phyloP scores from a whole-genome alignment of 2,113 vertebrate species.

The Xenopus borealis region DNA sequence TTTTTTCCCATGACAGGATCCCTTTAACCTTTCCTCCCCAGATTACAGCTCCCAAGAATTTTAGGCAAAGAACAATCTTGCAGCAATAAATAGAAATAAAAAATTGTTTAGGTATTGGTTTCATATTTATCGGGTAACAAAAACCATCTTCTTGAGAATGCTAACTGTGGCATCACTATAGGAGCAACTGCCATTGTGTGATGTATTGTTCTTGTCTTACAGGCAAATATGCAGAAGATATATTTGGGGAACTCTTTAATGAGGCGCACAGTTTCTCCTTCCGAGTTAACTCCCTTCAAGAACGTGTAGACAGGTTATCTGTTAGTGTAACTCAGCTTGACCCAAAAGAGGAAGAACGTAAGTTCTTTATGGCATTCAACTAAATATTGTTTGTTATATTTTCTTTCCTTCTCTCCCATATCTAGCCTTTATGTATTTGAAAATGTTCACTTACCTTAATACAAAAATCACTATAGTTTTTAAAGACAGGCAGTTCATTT shows the following conservation, averaged over 20 bases:
- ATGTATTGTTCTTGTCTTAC: constrained; percentile 34
- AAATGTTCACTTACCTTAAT: not conserved
- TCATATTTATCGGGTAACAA: too few species aligned
- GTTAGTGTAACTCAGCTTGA: constrained; percentile 97
- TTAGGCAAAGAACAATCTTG: too few species aligned
- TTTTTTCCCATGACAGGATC: too few species aligned
- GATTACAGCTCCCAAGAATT: too few species aligned
- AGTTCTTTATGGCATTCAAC: constrained; percentile 58
- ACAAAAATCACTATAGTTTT: not conserved
- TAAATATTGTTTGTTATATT: not conserved
- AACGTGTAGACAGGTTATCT: constrained; percentile 94
- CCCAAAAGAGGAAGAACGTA: constrained; percentile 96
- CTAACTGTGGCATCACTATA: too few species aligned
- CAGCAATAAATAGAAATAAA: too few species aligned
- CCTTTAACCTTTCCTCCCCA: too few species aligned
- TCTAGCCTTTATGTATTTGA: not conserved
- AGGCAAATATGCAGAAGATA: constrained; percentile 99
- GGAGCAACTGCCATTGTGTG: not conserved
- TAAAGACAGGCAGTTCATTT: constrained; percentile 22
- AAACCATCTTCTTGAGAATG: too few species aligned
- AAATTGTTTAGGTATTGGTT: too few species aligned
- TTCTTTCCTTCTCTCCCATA: not conserved
- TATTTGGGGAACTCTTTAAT: constrained; percentile 97
- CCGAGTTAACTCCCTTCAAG: constrained; percentile 96
- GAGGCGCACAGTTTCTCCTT: constrained; percentile 97